phyloP scores from a whole-genome alignment of 2,888 invertebrate genomes.

The Morinoia aosen region DNA sequence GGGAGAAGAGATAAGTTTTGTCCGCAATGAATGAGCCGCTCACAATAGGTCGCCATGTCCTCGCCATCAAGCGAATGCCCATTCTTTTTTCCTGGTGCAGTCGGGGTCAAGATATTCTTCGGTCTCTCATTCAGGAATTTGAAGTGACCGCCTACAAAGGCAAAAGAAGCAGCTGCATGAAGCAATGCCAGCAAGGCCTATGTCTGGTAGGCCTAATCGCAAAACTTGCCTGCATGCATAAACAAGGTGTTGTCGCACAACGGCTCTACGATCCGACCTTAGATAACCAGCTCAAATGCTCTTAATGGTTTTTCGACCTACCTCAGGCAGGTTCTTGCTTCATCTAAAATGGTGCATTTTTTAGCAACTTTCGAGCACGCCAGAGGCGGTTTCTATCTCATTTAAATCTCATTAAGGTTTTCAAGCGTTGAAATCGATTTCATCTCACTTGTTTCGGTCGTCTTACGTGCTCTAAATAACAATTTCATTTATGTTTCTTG shows the following conservation, averaged over 20 bases:
- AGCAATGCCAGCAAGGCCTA: constrained; percentile 38
- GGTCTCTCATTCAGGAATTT: constrained; percentile 36
- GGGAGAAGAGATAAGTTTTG: constrained; percentile 7
- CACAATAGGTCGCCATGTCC: background rate
- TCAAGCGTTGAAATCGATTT: background rate
- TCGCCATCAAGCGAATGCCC: background rate
- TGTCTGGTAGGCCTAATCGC: constrained; percentile 30
- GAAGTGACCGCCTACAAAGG: constrained; percentile 50
- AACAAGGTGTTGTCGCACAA: constrained; percentile 33
- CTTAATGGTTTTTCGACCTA: background rate
- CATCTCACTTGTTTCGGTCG: background rate
- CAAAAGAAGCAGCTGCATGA: constrained; percentile 38
- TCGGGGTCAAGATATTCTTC: constrained; percentile 39
- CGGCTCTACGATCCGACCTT: background rate
- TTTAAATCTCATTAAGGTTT: background rate
- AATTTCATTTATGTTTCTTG: background rate
- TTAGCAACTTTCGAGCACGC: background rate
- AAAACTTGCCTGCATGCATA: constrained; percentile 48
- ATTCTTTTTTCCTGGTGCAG: constrained; percentile 31
- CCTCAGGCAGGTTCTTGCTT: background rate
- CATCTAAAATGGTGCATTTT: background rate
- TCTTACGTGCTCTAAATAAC: background rate
- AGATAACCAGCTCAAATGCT: constrained; percentile 23
- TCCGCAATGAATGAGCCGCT: constrained; percentile 33
- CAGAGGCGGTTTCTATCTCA: background rate